phyloP scores from a whole-genome alignment of 2,113 vertebrate species.

The Microcebus ravelobensis region DNA sequence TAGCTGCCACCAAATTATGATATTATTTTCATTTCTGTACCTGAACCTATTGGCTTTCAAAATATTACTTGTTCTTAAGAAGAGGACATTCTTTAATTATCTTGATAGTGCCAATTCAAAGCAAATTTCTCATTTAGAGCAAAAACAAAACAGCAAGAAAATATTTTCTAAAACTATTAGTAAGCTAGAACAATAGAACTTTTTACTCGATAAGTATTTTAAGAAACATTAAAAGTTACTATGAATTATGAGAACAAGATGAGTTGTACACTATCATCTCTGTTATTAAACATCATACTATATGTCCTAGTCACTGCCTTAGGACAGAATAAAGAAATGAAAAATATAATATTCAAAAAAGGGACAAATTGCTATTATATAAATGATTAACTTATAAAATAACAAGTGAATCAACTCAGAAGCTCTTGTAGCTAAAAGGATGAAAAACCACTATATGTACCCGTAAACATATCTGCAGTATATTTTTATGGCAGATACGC shows the following conservation, averaged over 20 bases:
- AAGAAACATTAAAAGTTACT: not conserved
- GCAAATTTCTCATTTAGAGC: not conserved
- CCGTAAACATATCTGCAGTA: not conserved
- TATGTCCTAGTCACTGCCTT: not conserved
- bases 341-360: not conserved
- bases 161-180: not conserved
- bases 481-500: not conserved
- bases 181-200: not conserved
- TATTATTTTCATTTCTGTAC: not conserved
- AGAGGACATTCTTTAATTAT: not conserved
- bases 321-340: not conserved
- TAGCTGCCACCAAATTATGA: not conserved
- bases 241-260: not conserved
- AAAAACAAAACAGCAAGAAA: not conserved
- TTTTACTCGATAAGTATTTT: not conserved
- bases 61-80: not conserved
- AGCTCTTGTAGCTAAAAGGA: not conserved
- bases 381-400: not conserved
- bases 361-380: not conserved
- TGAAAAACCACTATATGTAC: not conserved
- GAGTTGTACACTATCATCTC: not conserved
- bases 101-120: not conserved
- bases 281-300: not conserved
- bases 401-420: not conserved
- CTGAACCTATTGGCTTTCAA: not conserved